A percentile compares a stretch with the other conserved stretches of the same genome.
Conservation (phyloP, 2,888 invertebrate species). For the Trichacis sp. region DNA sequence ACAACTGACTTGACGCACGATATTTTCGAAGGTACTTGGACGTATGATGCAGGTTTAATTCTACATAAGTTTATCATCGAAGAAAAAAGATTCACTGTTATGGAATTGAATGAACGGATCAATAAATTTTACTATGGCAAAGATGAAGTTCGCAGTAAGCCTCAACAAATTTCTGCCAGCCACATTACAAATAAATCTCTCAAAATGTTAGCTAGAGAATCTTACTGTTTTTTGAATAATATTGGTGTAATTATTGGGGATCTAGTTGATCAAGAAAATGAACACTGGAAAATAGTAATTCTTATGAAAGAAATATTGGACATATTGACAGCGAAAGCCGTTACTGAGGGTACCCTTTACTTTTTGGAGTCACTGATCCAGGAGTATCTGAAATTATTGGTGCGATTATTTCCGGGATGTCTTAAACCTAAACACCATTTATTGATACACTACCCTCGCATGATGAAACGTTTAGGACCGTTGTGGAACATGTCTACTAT, state of each 20-base stretch:
- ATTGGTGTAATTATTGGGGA: not conserved
- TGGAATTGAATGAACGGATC: constrained; percentile 11
- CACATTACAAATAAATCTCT: no score
- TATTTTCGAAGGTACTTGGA: constrained; percentile 10
- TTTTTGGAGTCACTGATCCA: no score
- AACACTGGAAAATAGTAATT: not conserved
- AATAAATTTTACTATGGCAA: constrained; percentile 8
- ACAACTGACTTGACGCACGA: constrained; percentile 20
- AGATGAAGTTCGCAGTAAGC: constrained; percentile 14
- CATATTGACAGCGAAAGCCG: no score
- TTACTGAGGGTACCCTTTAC: no score
- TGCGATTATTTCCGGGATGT: no score
- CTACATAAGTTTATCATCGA: constrained; percentile 12
- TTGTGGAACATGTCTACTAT: not conserved
- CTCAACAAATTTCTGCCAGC: no score
- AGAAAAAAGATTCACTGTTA: not conserved
- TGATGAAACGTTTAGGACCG: not conserved
- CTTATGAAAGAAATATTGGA: not conserved
- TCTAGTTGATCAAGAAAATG: not conserved
- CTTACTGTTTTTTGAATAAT: no score
- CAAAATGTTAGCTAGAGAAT: no score
- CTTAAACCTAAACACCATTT: no score
- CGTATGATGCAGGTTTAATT: constrained; percentile 21
- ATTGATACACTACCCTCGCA: no score
- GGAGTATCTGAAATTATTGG: no score